Evolutionary conservation across 2,113 vertebrate genomes (phyloP), one percentile per base, ranked within the genome.

Genomic region (Stegastes partitus): DNA sequence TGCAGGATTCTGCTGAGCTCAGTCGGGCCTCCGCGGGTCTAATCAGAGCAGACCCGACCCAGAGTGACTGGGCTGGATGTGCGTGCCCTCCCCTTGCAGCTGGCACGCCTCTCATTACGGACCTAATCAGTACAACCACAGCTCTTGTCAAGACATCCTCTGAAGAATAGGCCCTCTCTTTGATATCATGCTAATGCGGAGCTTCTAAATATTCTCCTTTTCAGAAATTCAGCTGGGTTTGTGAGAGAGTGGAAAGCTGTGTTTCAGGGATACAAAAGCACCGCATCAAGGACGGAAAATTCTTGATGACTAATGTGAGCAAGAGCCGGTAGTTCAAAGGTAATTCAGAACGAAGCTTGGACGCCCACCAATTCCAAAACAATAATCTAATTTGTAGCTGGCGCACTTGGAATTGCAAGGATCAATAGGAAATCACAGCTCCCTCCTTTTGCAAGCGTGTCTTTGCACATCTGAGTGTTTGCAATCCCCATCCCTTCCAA

Each of bases 41-140:
- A 81, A 91, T 92, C 91, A 92, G 68, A 65, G 34, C 64, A 62
- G 64, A 82, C n/a, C 58, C 50, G 58, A 57, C 44, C 67, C 73
- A 50, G 69, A 74, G 80, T 65, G 72, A 81, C 54, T 63, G 47
- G 79, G 64, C 57, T 69, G 58, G 49, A 66, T 79, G 64, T 58
- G 68, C 42, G 31, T 64, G 22, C 82, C 90, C 87, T 81, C 90
- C 89, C 31, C 81, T 79, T 83, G 81, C 87, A 87, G 84, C 87
- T 91, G 91, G 78, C 62, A 59, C 65, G 9, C 55, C 56, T 86
- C 77, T 77, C 59, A 31, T 81, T 72, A 65, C 47, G 73, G 77
- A 70, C 50, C 87, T 79, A 87, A 87, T 93, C 82, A 87, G 79
- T 64, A 65, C 77, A 78, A 78, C 69, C 54, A 15, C 71, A 77